Base-by-base conservation (phyloP, 2,113 vertebrate species). In the Lethenteron camtschaticum region DNA sequence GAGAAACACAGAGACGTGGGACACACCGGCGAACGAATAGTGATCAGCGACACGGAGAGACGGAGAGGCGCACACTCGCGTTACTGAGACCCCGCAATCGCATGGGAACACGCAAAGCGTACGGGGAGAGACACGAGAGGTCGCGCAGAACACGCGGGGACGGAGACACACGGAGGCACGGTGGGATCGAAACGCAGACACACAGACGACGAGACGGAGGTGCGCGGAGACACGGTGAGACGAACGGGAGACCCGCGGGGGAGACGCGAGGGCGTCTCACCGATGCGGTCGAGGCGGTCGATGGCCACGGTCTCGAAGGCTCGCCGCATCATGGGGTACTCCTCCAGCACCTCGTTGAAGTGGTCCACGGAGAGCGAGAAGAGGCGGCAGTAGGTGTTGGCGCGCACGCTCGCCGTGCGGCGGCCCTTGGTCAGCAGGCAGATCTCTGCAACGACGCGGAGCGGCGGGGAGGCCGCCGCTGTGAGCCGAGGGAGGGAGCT, bases 301-400 rank as follows among this genome's bases (percentile, higher is more conserved):
- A 96, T 95, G 79, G 94, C 94, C 1, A 97, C 94, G 0, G 91
- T 96, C 79, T 96, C 94, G 0, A 97, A 97, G 72, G 94, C 94
- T 3, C 94, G 78, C 71, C 94, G 81, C 94, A 97, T 97, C 94
- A 95, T 95, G 74, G 94, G 94, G 70, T 97, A 90, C 78, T 97
- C 92, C 79, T 96, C 92, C 76, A 96, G 80, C 70, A 96, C 92
- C 79, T 96, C 92, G 1, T 96, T 96, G 81, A 97, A 97, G 78
- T 96, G 86, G 81, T 97, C 92, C 80, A 97, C 89, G 1, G 88
- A 91, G 58, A 95, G 85, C 0, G 89, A 95, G 78, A 91, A 97
- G 16, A 96, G 84, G 58, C 92, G 89, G 73, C 92, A 97, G 79
- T 97, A 97, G 72, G 92, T 96, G 72, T 97, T 91, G 0, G 92